Percentiles rank a stretch among this genome's conserved stretches.
These are phyloP conservation scores for Gobionotothen gibberifrons DNA, from an alignment of 2,797 vertebrate species.

Conservation along the genomic window DNA sequence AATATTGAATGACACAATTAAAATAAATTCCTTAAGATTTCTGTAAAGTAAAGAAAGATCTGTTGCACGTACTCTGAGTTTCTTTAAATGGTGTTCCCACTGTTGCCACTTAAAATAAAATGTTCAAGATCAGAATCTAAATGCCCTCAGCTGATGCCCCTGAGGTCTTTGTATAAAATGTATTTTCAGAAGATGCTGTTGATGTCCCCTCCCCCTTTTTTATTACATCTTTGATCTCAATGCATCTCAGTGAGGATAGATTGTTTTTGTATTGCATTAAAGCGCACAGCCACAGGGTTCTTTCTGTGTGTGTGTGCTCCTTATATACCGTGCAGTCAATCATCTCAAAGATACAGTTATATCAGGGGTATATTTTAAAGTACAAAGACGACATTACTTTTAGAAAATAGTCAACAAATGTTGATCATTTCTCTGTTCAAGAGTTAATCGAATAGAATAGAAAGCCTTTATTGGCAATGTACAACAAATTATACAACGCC, in stretches of 20 bases:
- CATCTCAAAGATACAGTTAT: not conserved
- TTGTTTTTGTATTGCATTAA: not conserved
- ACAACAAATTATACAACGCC: too few species aligned
- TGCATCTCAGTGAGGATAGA: not conserved
- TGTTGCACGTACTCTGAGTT: too few species aligned
- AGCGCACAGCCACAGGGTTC: not conserved
- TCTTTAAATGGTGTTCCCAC: too few species aligned
- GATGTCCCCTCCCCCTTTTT: not conserved
- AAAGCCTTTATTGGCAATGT: too few species aligned
- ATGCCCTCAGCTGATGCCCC: too few species aligned
- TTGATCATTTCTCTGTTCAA: not conserved
- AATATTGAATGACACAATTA: too few species aligned
- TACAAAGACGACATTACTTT: not conserved
- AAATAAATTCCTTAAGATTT: too few species aligned
- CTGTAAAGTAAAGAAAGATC: too few species aligned
- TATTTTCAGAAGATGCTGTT: not conserved
- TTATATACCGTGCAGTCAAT: not conserved
- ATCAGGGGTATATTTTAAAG: not conserved
- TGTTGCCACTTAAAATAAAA: too few species aligned
- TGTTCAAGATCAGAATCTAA: too few species aligned
- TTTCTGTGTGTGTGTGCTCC: too few species aligned
- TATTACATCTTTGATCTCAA: not conserved
- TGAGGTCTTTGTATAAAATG: not conserved
- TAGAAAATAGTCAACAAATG: not conserved
- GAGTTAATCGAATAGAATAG: too few species aligned